Evolutionary conservation across 2,888 invertebrate species (phyloP), one percentile per base, ranked within the genome.

Genomic region (Cephus pulcher): DNA sequence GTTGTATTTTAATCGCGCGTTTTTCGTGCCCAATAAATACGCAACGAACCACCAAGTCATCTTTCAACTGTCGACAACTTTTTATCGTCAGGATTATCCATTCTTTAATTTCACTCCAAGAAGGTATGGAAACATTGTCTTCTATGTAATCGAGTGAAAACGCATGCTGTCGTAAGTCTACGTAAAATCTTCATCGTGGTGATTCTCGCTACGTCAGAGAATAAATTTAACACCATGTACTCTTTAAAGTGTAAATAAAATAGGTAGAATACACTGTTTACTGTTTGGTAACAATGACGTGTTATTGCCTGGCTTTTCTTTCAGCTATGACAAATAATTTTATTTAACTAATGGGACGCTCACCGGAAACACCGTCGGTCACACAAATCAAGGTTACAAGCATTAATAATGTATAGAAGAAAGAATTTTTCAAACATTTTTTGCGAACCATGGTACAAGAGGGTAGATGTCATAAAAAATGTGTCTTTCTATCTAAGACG

Each of bases 241-340:
- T 88, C 84, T 56, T 86, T 88, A 89, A 88, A 85, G 81, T 89
- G 88, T 89, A 89, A 84, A 89, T 88, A 89, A 88, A 86, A 80
- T 88, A 88, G 85, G 74, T 81, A 88, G 86, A 89, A 86, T 86
- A 86, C 84, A 87, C 83, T 83, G 82, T 82, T 83, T 82, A 84
- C 79, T 80, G 78, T 81, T 81, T 74, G 73, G 75, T 34, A 34
- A 71, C 4, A 23, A 56, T 15, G 9, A 34, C 15, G 32, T 32
- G 71, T 71, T 71, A 34, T 71, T 34, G 71, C 32, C 34, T 71
- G 71, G 33, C 34, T 71, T 71, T 23, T 32, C 34, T 71, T 71
- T 71, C 71, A 33, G 56, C 56, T 56, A 23, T 56, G 23, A 56
- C 23, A 56, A 56, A 56, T 56, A 56, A 56, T 56, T 56, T 56